Percentiles rank a stretch among this genome's conserved stretches.
Conservation (phyloP, 2,888 invertebrate genomes). For the Sclerodermus sp. region DNA sequence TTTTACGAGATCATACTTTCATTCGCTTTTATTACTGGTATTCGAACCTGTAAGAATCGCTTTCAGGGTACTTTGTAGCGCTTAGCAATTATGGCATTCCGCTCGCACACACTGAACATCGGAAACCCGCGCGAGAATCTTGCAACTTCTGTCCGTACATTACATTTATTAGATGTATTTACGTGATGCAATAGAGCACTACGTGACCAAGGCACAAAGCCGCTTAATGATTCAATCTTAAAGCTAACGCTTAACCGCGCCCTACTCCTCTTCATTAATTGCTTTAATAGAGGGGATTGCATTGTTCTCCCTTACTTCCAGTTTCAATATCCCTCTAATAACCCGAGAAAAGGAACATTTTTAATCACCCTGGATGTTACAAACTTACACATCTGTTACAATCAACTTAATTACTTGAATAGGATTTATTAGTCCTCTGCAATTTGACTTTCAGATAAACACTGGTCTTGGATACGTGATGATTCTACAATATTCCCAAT, state of each 20-base stretch:
- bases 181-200: not conserved
- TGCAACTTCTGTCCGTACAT: not conserved
- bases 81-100: slow-evolving; percentile 1
- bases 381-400: too few species aligned
- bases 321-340: too few species aligned
- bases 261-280: slow-evolving; percentile 12
- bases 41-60: not conserved
- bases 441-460: too few species aligned
- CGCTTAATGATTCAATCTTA: slow-evolving; percentile 12
- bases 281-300: too few species aligned
- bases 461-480: too few species aligned
- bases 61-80: not conserved
- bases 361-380: too few species aligned
- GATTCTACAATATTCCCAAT: too few species aligned
- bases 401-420: too few species aligned
- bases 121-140: not conserved
- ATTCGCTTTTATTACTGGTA: not conserved
- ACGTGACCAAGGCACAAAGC: slow-evolving; percentile 9
- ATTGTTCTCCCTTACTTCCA: too few species aligned
- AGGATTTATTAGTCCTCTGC: too few species aligned
- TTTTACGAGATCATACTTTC: not conserved
- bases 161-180: not conserved
- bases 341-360: too few species aligned
- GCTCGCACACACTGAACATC: not conserved
- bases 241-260: not conserved